Base-by-base conservation (phyloP, 2,888 invertebrate genomes). In the Zootermopsis nevadensis region DNA sequence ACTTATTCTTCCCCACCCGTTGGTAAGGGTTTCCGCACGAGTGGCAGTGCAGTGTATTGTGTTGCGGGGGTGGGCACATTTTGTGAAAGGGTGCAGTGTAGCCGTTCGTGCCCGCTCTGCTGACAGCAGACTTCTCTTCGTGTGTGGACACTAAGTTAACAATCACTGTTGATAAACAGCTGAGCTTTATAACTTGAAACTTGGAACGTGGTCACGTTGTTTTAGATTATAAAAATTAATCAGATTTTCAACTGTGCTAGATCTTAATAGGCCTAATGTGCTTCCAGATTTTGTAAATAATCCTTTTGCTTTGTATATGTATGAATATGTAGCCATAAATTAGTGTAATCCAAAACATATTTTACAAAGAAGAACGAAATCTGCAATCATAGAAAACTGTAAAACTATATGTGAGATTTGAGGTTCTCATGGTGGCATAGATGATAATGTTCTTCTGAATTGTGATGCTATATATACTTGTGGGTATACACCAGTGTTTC, bases 201-300 rank as follows among this genome's bases (percentile, higher is more conserved):
- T 67, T 72, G 35, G 72, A 72, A 72, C 35, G 35, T 72, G 72
- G 72, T 31, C 72, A 31, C 33, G 19, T 35, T 72, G 6, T 31
- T 72, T 19, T 35, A 22, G 2, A 72, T 35, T 35, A 35, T 8
- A 19, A 22, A 31, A 3, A 72, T 15, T 15, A 33, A 67, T 67
- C 30, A 67, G 27, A 67, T 15, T 67, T 27, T 67, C 1, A 30
- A 30, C 67, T 67, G 7, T 67, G 67, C 72, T 24, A 33, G 35
- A 72, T n/a, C 35, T 35, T 35, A 35, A 24, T 72, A 30, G 27
- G 30, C 27, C 31, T 31, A 38, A 72, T 72, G 72, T 72, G 35
- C 72, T 72, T 72, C 72, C 72, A 72, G 15, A 22, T 38, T 72
- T 22, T 72, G 72, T 72, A 72, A 72, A 72, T 72, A 72, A 22